phyloP scores from a whole-genome alignment of 2,888 invertebrate species.

The Autographa gamma region DNA sequence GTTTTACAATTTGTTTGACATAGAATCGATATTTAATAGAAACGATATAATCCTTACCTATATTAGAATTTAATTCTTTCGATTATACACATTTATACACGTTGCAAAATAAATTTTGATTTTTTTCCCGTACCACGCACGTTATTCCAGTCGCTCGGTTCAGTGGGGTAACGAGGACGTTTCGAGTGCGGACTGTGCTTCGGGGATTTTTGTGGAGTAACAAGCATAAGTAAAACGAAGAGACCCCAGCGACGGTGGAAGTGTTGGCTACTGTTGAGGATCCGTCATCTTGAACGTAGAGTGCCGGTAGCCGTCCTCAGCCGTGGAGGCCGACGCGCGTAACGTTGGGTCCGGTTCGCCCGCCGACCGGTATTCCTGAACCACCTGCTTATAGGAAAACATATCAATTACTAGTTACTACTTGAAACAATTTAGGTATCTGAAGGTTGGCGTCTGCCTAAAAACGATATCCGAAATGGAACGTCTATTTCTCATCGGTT shows the following conservation, averaged over 20 bases:
- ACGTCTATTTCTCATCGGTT: no score
- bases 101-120: slow-evolving; percentile 21
- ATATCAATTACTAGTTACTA: no score
- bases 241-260: slow-evolving; percentile 9
- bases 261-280: slow-evolving; percentile 42
- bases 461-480: no score
- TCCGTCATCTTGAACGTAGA: slow-evolving; percentile 70
- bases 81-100: slow-evolving; percentile 24
- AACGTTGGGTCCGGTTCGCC: slow-evolving; percentile 62
- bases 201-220: slow-evolving; percentile 22
- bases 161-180: slow-evolving; percentile 15
- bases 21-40: slow-evolving; percentile 14
- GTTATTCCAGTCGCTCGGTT: slow-evolving; percentile 10
- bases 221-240: slow-evolving; percentile 18
- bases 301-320: slow-evolving; percentile 72
- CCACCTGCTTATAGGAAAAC: slow-evolving; percentile 64
- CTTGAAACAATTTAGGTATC: no score
- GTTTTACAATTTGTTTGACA: not conserved
- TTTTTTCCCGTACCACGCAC: slow-evolving; percentile 8
- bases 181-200: slow-evolving; percentile 25
- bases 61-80: slow-evolving; percentile 17
- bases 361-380: slow-evolving; percentile 70
- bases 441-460: no score
- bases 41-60: slow-evolving; percentile 20
- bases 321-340: slow-evolving; percentile 74